Percentiles rank a stretch among this genome's conserved stretches.
Conservation (phyloP, 2,113 vertebrate species). For the Lipophrys pholis region DNA sequence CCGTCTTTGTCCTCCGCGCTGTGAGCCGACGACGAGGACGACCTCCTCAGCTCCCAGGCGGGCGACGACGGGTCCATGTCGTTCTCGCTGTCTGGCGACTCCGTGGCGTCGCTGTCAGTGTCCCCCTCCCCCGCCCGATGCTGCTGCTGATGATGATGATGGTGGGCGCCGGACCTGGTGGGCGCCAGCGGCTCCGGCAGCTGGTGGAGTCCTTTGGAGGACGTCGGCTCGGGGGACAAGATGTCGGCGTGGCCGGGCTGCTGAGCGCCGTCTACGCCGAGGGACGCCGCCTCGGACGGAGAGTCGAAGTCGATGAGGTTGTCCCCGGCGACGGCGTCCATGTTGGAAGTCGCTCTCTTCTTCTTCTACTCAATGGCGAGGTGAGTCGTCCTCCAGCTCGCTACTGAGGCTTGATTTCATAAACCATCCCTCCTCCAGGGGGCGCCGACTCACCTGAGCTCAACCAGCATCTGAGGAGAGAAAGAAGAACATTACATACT, state of each 20-base stretch:
- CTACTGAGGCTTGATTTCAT: no score
- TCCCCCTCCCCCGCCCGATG: constrained; percentile 70
- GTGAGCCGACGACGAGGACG: constrained; percentile 92
- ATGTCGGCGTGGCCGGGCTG: constrained; percentile 40
- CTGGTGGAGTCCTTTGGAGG: constrained; percentile 34
- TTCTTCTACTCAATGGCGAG: no score
- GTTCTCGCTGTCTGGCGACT: constrained; percentile 94
- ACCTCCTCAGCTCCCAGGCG: constrained; percentile 82
- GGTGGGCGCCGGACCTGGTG: constrained; percentile 23
- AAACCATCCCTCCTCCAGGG: constrained; percentile 26
- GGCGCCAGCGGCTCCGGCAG: constrained; percentile 68
- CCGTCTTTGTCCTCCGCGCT: constrained; percentile 85
- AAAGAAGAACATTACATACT: not conserved
- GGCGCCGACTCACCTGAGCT: constrained; percentile 54
- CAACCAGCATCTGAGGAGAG: constrained; percentile 58
- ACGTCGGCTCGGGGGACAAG: constrained; percentile 66
- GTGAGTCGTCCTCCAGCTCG: not conserved
- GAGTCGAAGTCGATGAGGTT: constrained; percentile 89
- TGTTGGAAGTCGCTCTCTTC: constrained; percentile 51
- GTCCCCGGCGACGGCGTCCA: constrained; percentile 88
- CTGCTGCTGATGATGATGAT: constrained; percentile 8
- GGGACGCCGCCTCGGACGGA: constrained; percentile 65
- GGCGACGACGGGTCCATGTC: constrained; percentile 85
- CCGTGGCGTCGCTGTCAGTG: constrained; percentile 90
- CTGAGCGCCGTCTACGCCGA: constrained; percentile 52